Evolutionary conservation across 2,797 vertebrate species (phyloP).

Genomic region (Mus spretus): DNA sequence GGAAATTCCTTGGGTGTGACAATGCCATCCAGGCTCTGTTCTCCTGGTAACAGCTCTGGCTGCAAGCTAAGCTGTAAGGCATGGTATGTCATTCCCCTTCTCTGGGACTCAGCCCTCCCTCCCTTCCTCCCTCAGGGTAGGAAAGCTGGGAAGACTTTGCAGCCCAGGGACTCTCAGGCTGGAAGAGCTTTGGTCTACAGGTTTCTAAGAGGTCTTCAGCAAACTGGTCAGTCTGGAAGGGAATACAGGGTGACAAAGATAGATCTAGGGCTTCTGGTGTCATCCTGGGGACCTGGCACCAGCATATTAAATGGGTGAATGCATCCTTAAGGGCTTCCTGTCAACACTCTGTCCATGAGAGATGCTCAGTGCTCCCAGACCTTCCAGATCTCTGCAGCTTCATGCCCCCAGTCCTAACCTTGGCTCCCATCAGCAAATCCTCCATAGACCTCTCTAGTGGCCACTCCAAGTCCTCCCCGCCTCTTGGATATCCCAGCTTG

Average conservation of each 20-base stretch:
- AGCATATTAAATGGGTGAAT: not conserved
- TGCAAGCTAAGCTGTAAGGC: not conserved
- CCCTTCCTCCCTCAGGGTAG: not conserved
- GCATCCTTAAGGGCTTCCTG: not conserved
- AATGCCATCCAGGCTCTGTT: not conserved
- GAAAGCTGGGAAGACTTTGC: not conserved
- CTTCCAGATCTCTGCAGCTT: not conserved
- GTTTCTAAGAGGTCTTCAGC: not conserved
- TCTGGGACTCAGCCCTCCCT: not conserved
- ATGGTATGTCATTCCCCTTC: not conserved
- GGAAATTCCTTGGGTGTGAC: conserved; percentile 53
- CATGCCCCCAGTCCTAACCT: not conserved
- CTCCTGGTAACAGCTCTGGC: not conserved
- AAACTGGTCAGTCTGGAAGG: not conserved
- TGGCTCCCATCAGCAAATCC: not conserved
- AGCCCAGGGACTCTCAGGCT: not conserved
- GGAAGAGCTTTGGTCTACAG: not conserved
- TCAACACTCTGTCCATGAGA: not conserved
- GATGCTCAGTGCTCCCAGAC: not conserved
- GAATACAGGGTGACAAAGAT: not conserved
- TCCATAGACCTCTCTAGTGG: not conserved
- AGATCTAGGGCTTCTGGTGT: not conserved
- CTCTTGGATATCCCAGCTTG: not conserved
- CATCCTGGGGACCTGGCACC: not conserved
- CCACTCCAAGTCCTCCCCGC: not conserved